phyloP scores from a whole-genome alignment of 2,888 invertebrate genomes.

The Coecobrya sp. region DNA sequence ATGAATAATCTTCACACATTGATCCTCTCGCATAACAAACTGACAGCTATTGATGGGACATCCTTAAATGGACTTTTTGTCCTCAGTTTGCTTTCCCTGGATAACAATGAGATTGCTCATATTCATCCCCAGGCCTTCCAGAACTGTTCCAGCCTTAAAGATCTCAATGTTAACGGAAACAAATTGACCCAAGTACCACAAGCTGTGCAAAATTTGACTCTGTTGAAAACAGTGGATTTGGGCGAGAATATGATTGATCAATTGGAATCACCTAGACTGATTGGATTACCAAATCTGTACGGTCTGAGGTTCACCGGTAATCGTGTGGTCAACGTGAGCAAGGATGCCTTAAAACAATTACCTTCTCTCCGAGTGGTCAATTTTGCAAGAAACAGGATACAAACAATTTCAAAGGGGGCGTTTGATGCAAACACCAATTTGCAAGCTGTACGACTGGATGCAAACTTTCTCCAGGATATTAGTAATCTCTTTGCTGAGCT shows the following conservation, averaged over 20 bases:
- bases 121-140: slow-evolving; percentile 96
- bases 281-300: slow-evolving; percentile 93
- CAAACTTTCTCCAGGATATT: slow-evolving; percentile 93
- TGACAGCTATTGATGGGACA: slow-evolving; percentile 94
- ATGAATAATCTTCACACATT: slow-evolving; percentile 97
- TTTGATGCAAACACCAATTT: slow-evolving; percentile 94
- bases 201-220: slow-evolving; percentile 94
- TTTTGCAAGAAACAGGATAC: slow-evolving; percentile 95
- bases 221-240: slow-evolving; percentile 95
- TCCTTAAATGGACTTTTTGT: slow-evolving; percentile 96
- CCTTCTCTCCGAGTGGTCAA: slow-evolving; percentile 95
- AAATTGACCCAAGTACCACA: slow-evolving; percentile 93
- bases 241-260: slow-evolving; percentile 96
- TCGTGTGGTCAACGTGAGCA: slow-evolving; percentile 94
- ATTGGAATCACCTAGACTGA: slow-evolving; percentile 92
- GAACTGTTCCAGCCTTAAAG: slow-evolving; percentile 96
- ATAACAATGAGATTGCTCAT: slow-evolving; percentile 94
- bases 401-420: slow-evolving; percentile 93
- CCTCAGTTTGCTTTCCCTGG: slow-evolving; percentile 94
- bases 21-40: slow-evolving; percentile 94
- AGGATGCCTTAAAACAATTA: slow-evolving; percentile 93
- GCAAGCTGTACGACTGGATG: slow-evolving; percentile 95
- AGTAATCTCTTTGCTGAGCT: slow-evolving; percentile 95
- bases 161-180: slow-evolving; percentile 96
- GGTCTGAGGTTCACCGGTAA: slow-evolving; percentile 96